Conservation (phyloP, 2,113 vertebrate species). For the Pedionomus torquatus region DNA sequence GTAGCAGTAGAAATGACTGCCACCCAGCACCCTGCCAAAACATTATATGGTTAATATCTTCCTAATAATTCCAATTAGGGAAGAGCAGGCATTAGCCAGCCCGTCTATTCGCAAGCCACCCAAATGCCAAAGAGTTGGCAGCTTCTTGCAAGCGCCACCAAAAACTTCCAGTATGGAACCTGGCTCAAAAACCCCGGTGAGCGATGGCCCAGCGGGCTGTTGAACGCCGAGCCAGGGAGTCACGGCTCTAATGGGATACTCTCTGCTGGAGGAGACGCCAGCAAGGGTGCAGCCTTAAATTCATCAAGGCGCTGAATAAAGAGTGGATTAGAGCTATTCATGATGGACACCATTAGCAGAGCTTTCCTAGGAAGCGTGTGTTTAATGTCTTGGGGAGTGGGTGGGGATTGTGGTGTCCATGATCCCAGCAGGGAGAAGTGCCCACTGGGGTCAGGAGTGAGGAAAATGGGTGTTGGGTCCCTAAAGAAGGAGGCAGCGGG, state of each 20-base stretch:
- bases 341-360: conserved; percentile 26
- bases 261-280: not conserved
- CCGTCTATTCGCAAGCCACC: not conserved
- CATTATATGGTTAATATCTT: conserved; percentile 49
- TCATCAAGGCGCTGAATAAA: not conserved
- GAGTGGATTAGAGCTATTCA: conserved; percentile 32
- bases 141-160: not conserved
- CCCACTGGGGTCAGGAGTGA: accelerated
- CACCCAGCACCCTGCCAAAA: conserved; percentile 64
- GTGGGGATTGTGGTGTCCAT: not conserved
- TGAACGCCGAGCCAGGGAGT: not conserved
- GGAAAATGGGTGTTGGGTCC: not conserved
- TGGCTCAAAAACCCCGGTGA: not conserved
- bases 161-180: not conserved
- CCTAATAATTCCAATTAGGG: conserved; percentile 55
- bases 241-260: conserved; percentile 26
- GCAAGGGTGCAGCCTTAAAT: conserved; percentile 20
- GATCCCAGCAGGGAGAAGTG: not conserved
- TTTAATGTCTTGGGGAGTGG: not conserved
- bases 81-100: not conserved
- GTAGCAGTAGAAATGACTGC: conserved; percentile 64
- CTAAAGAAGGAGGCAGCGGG: not conserved
- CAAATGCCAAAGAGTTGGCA: not conserved
- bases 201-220: not conserved
- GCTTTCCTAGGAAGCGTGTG: not conserved